Percentiles rank a stretch among this genome's conserved stretches.
Conservation (phyloP, 2,888 invertebrate species). For the Agrenia bidenticulata region DNA sequence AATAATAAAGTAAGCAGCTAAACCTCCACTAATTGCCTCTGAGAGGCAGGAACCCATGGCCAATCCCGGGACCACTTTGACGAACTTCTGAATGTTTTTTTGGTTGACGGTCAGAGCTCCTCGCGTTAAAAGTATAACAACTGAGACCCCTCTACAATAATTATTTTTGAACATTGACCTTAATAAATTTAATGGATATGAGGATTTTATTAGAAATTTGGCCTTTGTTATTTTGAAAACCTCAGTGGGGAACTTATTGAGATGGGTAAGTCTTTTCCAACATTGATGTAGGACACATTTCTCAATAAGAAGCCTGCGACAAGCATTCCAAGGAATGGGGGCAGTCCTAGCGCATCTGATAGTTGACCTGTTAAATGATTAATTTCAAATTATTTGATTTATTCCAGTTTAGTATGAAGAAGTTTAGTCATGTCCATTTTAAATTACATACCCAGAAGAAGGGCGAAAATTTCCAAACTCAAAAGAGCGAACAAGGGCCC, state of each 20-base stretch:
- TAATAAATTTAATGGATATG: not conserved
- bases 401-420: too few relatives aligned
- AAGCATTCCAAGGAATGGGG: constrained; percentile 46
- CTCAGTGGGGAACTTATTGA: constrained; percentile 38
- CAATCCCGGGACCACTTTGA: constrained; percentile 38
- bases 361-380: not conserved
- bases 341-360: constrained; percentile 21
- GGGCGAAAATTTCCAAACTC: constrained; percentile 38
- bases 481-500: constrained; percentile 43
- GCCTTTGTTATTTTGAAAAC: too few relatives aligned
- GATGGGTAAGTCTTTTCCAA: constrained; percentile 34
- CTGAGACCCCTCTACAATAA: constrained; percentile 48
- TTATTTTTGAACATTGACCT: not conserved
- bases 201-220: not conserved
- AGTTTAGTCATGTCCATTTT: too few relatives aligned
- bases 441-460: constrained; percentile 37
- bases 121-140: constrained; percentile 46
- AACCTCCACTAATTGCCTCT: constrained; percentile 41
- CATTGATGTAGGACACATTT: constrained; percentile 43
- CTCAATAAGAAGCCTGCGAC: constrained; percentile 46
- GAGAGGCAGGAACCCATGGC: constrained; percentile 39
- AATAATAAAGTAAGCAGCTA: constrained; percentile 37
- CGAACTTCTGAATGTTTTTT: constrained; percentile 36
- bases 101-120: constrained; percentile 47
- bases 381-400: too few relatives aligned